Conservation (phyloP, 1,140 invertebrate genomes). For the Chymomyza costata region DNA sequence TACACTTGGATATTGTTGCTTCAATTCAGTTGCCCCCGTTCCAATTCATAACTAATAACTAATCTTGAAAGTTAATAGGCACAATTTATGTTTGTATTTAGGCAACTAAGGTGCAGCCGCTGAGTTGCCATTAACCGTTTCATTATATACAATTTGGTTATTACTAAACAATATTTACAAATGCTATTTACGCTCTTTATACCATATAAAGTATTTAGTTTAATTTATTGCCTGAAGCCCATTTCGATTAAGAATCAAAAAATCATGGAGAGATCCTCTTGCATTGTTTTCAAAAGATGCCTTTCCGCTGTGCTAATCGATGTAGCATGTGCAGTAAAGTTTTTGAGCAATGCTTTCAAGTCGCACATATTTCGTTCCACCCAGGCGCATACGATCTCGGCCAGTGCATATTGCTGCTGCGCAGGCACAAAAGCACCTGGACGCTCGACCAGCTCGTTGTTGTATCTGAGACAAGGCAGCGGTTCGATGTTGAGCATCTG, state of each 20-base stretch:
- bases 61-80: too few species aligned
- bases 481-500: too few species aligned
- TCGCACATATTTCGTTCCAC: conserved; percentile 55
- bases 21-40: too few species aligned
- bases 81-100: conserved; percentile 20
- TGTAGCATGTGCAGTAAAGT: conserved; percentile 45
- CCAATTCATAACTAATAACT: too few species aligned
- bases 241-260: conserved; percentile 18
- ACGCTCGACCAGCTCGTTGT: conserved; percentile 24
- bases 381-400: conserved; percentile 59
- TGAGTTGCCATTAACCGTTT: too few species aligned
- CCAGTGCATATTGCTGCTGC: conserved; percentile 54
- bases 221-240: too few species aligned
- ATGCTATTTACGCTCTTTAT: too few species aligned
- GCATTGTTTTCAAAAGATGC: conserved; percentile 39
- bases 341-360: conserved; percentile 44
- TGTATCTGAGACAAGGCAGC: background rate
- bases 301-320: conserved; percentile 39
- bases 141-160: conserved; percentile 9
- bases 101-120: conserved; percentile 9
- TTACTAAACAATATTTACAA: conserved; percentile 7
- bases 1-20: too few species aligned
- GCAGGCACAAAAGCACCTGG: conserved; percentile 52
- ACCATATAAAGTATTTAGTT: too few species aligned
- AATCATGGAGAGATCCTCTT: conserved; percentile 34